Conservation (phyloP, 2,797 vertebrate genomes). For the Takifugu ocellatus region DNA sequence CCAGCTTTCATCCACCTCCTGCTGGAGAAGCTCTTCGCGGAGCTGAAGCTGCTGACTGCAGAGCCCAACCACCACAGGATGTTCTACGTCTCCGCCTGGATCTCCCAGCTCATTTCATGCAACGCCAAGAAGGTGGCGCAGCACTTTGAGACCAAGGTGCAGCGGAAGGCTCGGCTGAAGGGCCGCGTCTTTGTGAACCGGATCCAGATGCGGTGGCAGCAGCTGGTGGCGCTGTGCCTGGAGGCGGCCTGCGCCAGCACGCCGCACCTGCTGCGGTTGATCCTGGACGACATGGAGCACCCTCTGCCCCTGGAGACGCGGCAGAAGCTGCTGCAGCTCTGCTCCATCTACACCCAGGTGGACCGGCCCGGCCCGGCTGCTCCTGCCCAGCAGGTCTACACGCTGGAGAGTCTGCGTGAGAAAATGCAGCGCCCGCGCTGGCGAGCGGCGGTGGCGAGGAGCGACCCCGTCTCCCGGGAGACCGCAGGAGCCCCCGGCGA, state of each 20-base stretch:
- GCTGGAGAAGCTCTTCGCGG: conserved; percentile 84
- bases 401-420: conserved; percentile 85
- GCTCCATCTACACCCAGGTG: conserved; percentile 88
- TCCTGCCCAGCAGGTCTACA: conserved; percentile 77
- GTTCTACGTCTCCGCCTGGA: conserved; percentile 87
- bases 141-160: conserved; percentile 65
- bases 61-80: conserved; percentile 67
- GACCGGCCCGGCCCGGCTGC: conserved; percentile 19
- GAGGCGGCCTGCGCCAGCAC: conserved; percentile 85
- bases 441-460: conserved; percentile 21
- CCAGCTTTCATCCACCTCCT: conserved; percentile 79
- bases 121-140: conserved; percentile 73
- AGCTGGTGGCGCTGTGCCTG: conserved; percentile 83
- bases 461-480: conserved; percentile 57
- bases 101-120: conserved; percentile 82
- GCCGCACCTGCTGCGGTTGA: conserved; percentile 82
- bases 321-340: conserved; percentile 83
- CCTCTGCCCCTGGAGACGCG: conserved; percentile 79
- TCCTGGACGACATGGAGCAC: conserved; percentile 88
- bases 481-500: conserved; percentile 68
- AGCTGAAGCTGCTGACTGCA: conserved; percentile 74
- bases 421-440: conserved; percentile 63
- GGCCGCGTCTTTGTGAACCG: conserved; percentile 79
- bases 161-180: conserved; percentile 66
- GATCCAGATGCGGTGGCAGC: conserved; percentile 83